Evolutionary conservation across 2,113 vertebrate species (phyloP).

Genomic region (Anser cygnoides): DNA sequence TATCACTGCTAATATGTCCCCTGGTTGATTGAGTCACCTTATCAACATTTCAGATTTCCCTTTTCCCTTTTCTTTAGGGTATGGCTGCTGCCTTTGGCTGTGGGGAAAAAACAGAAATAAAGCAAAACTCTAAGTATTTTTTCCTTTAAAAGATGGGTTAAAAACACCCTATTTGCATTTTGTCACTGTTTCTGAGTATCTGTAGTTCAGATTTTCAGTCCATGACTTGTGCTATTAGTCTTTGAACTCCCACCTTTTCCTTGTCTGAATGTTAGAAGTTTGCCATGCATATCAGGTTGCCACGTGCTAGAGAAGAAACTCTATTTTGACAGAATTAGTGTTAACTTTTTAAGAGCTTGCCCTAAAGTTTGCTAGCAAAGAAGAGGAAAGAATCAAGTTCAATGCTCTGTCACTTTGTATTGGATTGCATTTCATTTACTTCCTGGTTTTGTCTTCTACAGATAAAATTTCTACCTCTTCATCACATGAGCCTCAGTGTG

Average conservation of each 20-base stretch:
- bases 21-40: neutral
- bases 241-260: neutral
- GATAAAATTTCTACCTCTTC: neutral
- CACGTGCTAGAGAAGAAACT: neutral
- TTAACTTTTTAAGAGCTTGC: neutral
- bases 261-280: neutral
- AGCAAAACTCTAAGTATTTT: neutral
- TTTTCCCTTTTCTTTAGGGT: neutral
- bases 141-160: neutral
- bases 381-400: neutral
- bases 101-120: neutral
- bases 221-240: accelerated
- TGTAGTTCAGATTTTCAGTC: neutral
- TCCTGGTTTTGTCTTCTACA: neutral
- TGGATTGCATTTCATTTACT: neutral
- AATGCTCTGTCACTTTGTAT: neutral
- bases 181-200: neutral
- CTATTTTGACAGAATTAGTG: neutral
- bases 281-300: neutral
- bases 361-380: neutral
- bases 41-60: neutral
- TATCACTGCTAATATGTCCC: neutral
- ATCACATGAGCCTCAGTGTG: neutral
- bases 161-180: neutral
- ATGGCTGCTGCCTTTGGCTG: neutral